phyloP scores from a whole-genome alignment of 2,113 vertebrate genomes.

The Sapayoa aenigma region DNA sequence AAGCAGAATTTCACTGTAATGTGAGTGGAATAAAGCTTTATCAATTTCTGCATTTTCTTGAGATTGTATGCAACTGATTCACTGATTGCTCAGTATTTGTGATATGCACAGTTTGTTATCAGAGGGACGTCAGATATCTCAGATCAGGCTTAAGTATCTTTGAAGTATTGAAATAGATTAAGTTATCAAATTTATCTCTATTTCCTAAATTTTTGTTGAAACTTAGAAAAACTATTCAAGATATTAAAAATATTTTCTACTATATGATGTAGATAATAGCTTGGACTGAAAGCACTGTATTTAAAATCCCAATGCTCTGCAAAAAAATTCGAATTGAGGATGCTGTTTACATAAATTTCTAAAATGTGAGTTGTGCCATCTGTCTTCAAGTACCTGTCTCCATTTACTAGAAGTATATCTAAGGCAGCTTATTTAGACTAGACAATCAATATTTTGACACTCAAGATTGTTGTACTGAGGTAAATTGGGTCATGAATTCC shows the following conservation, averaged over 20 bases:
- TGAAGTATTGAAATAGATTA: not conserved
- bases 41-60: not conserved
- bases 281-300: not conserved
- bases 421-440: not conserved
- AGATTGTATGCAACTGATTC: not conserved
- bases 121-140: not conserved
- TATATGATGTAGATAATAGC: not conserved
- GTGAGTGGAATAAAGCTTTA: not conserved
- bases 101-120: not conserved
- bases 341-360: not conserved
- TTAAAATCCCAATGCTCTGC: not conserved
- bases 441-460: not conserved
- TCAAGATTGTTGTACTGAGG: not conserved
- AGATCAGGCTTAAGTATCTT: not conserved
- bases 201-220: not conserved
- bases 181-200: not conserved
- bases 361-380: not conserved
- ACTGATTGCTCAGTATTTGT: not conserved
- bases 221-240: not conserved
- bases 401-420: not conserved
- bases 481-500: not conserved
- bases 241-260: not conserved
- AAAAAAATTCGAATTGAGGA: not conserved
- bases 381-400: not conserved
- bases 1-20: not conserved